phyloP scores from a whole-genome alignment of 2,888 invertebrate genomes.

The Cheilosia variabilis region DNA sequence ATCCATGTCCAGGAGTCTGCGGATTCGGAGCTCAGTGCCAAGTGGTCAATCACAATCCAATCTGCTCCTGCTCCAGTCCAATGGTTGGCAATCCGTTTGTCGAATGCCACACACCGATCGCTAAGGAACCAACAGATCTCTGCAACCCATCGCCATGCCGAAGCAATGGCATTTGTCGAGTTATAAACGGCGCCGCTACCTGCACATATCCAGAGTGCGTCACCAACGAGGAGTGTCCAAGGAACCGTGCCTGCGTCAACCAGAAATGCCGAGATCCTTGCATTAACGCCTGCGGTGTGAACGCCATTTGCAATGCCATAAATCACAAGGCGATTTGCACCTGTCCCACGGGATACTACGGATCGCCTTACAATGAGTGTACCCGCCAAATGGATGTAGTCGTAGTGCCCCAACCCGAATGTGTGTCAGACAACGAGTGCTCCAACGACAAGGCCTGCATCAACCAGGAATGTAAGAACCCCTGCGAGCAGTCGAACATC shows the following conservation, averaged over 20 bases:
- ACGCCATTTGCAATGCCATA: conserved; percentile 91
- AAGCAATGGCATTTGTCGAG: conserved; percentile 91
- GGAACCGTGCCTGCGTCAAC: conserved; percentile 91
- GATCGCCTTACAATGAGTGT: conserved; percentile 91
- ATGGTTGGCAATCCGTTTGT: conserved; percentile 93
- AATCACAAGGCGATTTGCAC: conserved; percentile 93
- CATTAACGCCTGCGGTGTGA: conserved; percentile 91
- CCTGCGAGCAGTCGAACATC: conserved; percentile 88
- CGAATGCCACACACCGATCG: conserved; percentile 85
- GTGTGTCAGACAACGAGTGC: conserved; percentile 90
- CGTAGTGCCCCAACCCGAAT: conserved; percentile 88
- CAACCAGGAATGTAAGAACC: conserved; percentile 89
- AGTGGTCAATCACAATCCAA: conserved; percentile 93
- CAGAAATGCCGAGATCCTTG: conserved; percentile 94
- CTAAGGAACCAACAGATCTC: conserved; percentile 86
- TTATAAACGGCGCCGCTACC: conserved; percentile 88
- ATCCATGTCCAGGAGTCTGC: conserved; percentile 92
- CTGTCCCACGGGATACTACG: conserved; percentile 91
- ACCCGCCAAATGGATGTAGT: conserved; percentile 83
- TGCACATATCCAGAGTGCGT: conserved; percentile 95
- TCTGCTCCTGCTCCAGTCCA: conserved; percentile 90
- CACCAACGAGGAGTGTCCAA: conserved; percentile 93
- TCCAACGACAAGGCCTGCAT: conserved; percentile 92
- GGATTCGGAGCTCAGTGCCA: conserved; percentile 91
- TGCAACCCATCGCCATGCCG: conserved; percentile 94